Percentiles rank a stretch among this genome's conserved stretches.
Conservation (phyloP, 2,888 invertebrate genomes). For the Catocala fraxini region DNA sequence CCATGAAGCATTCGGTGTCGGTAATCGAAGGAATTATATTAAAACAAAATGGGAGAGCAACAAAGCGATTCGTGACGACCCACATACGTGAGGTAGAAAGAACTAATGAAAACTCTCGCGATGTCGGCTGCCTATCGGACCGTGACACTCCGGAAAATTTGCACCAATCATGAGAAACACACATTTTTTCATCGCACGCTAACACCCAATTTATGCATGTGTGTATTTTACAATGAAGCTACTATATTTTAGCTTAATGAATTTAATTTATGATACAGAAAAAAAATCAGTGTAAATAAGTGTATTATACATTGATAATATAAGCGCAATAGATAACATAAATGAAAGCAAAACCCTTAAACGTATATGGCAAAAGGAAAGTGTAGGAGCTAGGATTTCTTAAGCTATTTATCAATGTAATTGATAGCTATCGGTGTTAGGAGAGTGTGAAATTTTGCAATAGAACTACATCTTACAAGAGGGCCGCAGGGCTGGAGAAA, state of each 20-base stretch:
- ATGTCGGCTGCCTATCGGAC: conserved; percentile 69
- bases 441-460: conserved; percentile 83
- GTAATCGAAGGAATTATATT: conserved; percentile 47
- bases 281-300: too few species aligned
- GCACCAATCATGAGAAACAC: conserved; percentile 46
- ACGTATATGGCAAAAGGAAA: conserved; percentile 51
- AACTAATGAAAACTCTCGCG: conserved; percentile 67
- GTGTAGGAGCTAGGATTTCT: conserved; percentile 63
- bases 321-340: not conserved
- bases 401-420: conserved; percentile 74
- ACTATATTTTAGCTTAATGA: not conserved
- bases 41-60: conserved; percentile 66
- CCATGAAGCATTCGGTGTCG: conserved; percentile 19
- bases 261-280: too few species aligned
- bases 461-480: conserved; percentile 72
- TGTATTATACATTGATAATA: too few species aligned
- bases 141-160: conserved; percentile 62
- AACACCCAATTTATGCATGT: conserved; percentile 1
- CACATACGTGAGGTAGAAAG: conserved; percentile 70
- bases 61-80: conserved; percentile 77
- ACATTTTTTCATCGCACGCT: conserved; percentile 5
- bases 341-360: conserved; percentile 29
- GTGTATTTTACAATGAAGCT: not conserved
- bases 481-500: conserved; percentile 85
- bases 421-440: conserved; percentile 72